These are phyloP conservation scores for Fukomys damarensis DNA, from an alignment of 2,113 vertebrate genomes.

Conservation along the genomic window DNA sequence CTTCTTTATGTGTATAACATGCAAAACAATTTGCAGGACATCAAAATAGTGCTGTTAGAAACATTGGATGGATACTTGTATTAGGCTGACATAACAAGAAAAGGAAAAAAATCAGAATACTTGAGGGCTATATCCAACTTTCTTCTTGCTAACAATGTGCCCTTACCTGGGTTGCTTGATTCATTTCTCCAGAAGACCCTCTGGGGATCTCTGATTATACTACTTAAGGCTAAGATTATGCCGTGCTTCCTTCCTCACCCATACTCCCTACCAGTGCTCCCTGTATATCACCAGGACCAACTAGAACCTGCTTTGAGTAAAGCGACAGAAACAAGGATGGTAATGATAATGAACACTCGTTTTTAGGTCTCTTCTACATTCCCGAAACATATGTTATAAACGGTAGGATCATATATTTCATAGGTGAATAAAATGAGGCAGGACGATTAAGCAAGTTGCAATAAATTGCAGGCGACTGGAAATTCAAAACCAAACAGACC, in stretches of 20 bases:
- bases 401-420: background rate
- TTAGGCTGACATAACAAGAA: background rate
- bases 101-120: background rate
- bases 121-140: background rate
- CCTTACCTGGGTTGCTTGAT: background rate
- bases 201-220: background rate
- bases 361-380: background rate
- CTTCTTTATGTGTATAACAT: background rate
- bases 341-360: background rate
- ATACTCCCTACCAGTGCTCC: background rate
- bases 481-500: background rate
- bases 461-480: background rate
- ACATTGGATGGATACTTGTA: background rate
- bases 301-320: background rate
- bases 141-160: background rate
- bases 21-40: background rate
- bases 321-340: background rate
- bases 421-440: background rate
- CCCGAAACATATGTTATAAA: background rate
- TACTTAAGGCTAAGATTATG: background rate
- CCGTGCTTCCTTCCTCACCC: background rate
- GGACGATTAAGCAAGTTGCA: background rate
- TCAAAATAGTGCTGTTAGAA: background rate
- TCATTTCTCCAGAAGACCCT: background rate
- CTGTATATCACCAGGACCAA: background rate